A percentile compares a stretch with the other conserved stretches of the same genome.
Evolutionary conservation across 2,888 invertebrate species (phyloP).

Genomic region (Seira ritae): DNA sequence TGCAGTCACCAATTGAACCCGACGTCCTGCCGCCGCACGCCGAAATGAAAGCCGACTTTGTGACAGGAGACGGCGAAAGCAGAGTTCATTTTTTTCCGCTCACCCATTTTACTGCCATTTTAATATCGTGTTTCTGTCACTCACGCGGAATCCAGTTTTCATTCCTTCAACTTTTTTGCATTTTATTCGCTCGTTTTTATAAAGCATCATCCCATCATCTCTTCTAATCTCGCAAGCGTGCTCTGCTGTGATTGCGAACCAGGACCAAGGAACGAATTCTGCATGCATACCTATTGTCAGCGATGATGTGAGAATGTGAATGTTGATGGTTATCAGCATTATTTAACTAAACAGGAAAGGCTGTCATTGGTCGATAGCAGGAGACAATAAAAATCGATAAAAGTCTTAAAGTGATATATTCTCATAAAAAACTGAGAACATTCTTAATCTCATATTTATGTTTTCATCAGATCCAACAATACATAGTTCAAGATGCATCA

Average conservation of each 20-base stretch:
- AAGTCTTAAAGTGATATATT: too few species aligned
- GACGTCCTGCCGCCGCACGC: too few species aligned
- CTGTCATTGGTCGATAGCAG: not conserved
- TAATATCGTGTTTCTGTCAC: slow-evolving; percentile 35
- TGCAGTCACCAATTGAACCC: too few species aligned
- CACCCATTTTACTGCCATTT: slow-evolving; percentile 18
- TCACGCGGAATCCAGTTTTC: slow-evolving; percentile 22
- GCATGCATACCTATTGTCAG: too few species aligned
- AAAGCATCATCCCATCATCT: not conserved
- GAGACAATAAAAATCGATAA: not conserved
- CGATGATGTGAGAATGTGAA: not conserved
- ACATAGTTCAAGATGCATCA: too few species aligned
- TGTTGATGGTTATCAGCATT: not conserved
- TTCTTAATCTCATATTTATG: too few species aligned
- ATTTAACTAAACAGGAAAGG: not conserved
- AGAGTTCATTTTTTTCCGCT: not conserved
- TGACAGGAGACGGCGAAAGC: not conserved
- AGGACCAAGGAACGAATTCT: too few species aligned
- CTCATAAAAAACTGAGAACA: not conserved
- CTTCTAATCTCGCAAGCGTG: not conserved
- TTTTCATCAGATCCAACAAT: too few species aligned
- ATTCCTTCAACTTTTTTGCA: not conserved
- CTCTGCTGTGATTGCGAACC: not conserved
- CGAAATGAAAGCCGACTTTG: too few species aligned
- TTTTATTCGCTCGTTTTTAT: not conserved